These are phyloP conservation scores for Dyspetes luteomarginatus DNA, from an alignment of 2,888 invertebrate genomes.

Conservation along the genomic window DNA sequence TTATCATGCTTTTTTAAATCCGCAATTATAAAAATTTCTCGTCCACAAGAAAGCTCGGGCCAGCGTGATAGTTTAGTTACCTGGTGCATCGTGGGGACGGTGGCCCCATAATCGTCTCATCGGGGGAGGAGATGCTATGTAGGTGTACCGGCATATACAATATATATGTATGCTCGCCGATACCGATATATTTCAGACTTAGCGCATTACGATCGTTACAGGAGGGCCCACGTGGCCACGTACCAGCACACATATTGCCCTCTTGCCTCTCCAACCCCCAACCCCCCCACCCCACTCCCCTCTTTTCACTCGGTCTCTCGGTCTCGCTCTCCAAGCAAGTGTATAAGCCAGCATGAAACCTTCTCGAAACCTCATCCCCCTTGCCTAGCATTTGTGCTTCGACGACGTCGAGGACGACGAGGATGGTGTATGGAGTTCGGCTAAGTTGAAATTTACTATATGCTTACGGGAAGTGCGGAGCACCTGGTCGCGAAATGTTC, in stretches of 20 bases:
- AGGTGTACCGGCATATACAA: background rate
- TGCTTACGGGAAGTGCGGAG: conserved; percentile 74
- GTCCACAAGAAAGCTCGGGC: too few relatives aligned
- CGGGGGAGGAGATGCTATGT: conserved; percentile 23
- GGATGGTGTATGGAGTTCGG: conserved; percentile 69
- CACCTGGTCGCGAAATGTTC: conserved; percentile 74
- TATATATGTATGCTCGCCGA: conserved; percentile 17
- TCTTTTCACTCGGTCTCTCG: conserved; percentile 8
- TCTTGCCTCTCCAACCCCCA: conserved; percentile 7
- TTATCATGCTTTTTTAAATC: too few relatives aligned
- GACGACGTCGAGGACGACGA: conserved; percentile 37
- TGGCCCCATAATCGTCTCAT: conserved; percentile 54
- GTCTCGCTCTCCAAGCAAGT: conserved; percentile 22
- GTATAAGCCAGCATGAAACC: conserved; percentile 50
- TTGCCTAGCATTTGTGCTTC: conserved; percentile 39
- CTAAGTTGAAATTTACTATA: conserved; percentile 79
- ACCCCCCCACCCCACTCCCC: conserved; percentile 13
- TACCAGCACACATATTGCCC: conserved; percentile 49
- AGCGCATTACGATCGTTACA: conserved; percentile 72
- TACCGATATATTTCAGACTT: conserved; percentile 75
- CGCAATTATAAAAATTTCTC: too few relatives aligned
- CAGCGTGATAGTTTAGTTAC: too few relatives aligned
- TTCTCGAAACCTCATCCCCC: conserved; percentile 43
- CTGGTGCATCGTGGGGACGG: background rate
- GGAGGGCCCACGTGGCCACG: conserved; percentile 51